phyloP scores from a whole-genome alignment of 2,113 vertebrate species.

The Chauna torquata region DNA sequence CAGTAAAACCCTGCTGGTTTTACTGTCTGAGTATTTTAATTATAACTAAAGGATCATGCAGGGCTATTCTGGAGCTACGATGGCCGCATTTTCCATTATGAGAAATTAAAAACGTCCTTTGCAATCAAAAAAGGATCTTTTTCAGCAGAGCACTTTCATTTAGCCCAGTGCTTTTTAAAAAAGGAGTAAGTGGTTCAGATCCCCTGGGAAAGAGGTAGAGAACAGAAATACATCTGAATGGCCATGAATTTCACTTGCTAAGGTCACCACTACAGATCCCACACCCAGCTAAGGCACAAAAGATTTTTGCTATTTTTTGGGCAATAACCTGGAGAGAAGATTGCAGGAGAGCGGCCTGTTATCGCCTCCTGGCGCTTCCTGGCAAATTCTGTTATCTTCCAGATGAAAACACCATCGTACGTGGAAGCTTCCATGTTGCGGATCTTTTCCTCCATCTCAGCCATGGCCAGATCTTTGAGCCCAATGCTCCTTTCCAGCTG shows the following conservation, averaged over 20 bases:
- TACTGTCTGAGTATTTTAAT: background rate
- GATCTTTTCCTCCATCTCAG: slow-evolving; percentile 85
- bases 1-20: background rate
- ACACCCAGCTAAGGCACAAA: background rate
- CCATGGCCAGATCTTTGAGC: slow-evolving; percentile 87
- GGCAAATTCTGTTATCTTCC: slow-evolving; percentile 89
- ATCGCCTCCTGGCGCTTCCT: slow-evolving; percentile 89
- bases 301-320: background rate
- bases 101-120: background rate
- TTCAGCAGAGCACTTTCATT: background rate
- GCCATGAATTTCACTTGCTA: background rate
- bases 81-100: background rate
- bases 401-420: slow-evolving; percentile 88
- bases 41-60: background rate
- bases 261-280: background rate
- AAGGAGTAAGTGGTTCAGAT: background rate
- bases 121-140: background rate
- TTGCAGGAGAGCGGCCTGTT: slow-evolving; percentile 83
- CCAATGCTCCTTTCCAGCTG: slow-evolving; percentile 88
- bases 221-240: background rate
- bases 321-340: slow-evolving; percentile 91
- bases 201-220: background rate
- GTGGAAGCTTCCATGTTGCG: slow-evolving; percentile 85
- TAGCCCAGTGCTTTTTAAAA: background rate
- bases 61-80: background rate